Evolutionary conservation across 2,888 invertebrate genomes (phyloP).

Genomic region (Hydraecia micacea): DNA sequence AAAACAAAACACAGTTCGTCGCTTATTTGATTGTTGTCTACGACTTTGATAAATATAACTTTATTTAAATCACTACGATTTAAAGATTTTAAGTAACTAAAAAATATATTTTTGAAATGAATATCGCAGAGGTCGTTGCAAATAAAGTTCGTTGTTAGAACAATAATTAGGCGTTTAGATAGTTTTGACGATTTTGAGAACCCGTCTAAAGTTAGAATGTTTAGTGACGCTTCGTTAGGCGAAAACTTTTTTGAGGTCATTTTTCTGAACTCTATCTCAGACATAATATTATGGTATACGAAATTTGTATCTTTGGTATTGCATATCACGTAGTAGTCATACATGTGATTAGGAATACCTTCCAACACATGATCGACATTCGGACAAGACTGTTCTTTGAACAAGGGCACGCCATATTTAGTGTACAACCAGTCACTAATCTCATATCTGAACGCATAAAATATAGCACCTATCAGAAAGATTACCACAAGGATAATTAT

Average conservation of each 20-base stretch:
- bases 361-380: slow-evolving; percentile 91
- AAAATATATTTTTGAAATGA: slow-evolving; percentile 88
- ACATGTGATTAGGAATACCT: slow-evolving; percentile 93
- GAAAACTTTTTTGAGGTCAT: slow-evolving; percentile 93
- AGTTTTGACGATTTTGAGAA: slow-evolving; percentile 88
- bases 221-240: slow-evolving; percentile 92
- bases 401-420: slow-evolving; percentile 94
- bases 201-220: slow-evolving; percentile 89
- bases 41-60: slow-evolving; percentile 86
- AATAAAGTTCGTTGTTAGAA: slow-evolving; percentile 90
- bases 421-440: slow-evolving; percentile 95
- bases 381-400: slow-evolving; percentile 93
- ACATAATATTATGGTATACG: slow-evolving; percentile 92
- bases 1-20: slow-evolving; percentile 86
- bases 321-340: slow-evolving; percentile 97
- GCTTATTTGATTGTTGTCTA: slow-evolving; percentile 87
- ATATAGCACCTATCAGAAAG: slow-evolving; percentile 92
- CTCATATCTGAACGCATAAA: slow-evolving; percentile 94
- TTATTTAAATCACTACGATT: slow-evolving; percentile 87
- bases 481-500: slow-evolving; percentile 93
- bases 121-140: slow-evolving; percentile 87
- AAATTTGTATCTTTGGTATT: slow-evolving; percentile 95
- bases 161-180: slow-evolving; percentile 90
- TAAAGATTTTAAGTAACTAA: slow-evolving; percentile 86
- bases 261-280: slow-evolving; percentile 93